phyloP scores from a whole-genome alignment of 1,140 invertebrate species.

The Diuraphis noxia region DNA sequence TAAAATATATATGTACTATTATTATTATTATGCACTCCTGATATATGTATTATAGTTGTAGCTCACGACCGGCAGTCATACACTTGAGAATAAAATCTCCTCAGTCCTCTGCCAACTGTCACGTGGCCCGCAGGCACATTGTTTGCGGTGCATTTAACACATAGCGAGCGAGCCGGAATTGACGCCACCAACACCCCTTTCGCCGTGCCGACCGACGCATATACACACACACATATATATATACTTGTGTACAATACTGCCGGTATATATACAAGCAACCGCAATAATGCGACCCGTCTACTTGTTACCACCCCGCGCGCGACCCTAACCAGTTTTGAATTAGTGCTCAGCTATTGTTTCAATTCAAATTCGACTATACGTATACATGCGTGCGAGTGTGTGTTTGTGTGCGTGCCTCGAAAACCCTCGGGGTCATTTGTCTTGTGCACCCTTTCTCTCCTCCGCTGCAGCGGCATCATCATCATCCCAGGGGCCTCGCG shows the following conservation, averaged over 20 bases:
- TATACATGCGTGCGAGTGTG: neutral
- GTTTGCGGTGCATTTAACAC: constrained; percentile 45
- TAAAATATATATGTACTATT: neutral
- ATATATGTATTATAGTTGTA: neutral
- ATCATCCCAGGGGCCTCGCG: neutral
- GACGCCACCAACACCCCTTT: constrained; percentile 10
- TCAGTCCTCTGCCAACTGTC: constrained; percentile 43
- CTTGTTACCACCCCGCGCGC: neutral
- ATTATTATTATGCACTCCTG: neutral
- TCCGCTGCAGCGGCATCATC: neutral
- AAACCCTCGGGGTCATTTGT: constrained; percentile 49
- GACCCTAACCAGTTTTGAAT: constrained; percentile 45
- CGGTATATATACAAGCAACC: constrained; percentile 33
- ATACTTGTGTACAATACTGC: neutral
- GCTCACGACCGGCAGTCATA: neutral
- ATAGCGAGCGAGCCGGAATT: constrained; percentile 17
- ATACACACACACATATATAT: neutral
- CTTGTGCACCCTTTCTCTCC: constrained; percentile 1
- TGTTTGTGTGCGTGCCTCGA: neutral
- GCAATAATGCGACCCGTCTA: constrained; percentile 40
- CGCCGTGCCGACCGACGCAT: neutral
- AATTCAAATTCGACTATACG: constrained; percentile 37
- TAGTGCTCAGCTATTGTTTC: constrained; percentile 48
- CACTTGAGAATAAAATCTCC: constrained; percentile 25
- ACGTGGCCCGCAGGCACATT: constrained; percentile 28